Conservation (phyloP, 2,888 invertebrate genomes). For the Cyrtodaria siliqua region DNA sequence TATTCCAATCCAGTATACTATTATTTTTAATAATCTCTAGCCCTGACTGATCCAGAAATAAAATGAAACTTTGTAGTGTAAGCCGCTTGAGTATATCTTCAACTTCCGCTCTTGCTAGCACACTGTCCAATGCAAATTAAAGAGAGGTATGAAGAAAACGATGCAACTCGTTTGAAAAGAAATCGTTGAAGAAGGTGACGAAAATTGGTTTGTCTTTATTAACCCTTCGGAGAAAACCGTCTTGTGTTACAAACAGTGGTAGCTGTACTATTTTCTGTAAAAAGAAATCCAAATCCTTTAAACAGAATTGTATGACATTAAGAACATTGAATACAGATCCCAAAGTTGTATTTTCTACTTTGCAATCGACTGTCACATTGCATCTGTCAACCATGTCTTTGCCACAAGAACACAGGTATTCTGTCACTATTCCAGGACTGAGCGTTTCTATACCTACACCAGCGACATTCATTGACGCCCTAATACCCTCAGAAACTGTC, state of each 20-base stretch:
- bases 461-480: constrained; percentile 11
- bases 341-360: constrained; percentile 18
- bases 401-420: constrained; percentile 14
- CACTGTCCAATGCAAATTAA: no score
- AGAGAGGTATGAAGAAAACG: constrained; percentile 17
- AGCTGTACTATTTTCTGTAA: constrained; percentile 54
- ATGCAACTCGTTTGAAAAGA: constrained; percentile 19
- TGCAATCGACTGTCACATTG: background rate
- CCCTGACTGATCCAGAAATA: background rate
- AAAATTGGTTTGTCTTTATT: constrained; percentile 49
- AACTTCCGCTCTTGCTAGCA: background rate
- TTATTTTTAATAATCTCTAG: no score
- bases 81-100: background rate
- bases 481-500: constrained; percentile 1
- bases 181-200: constrained; percentile 31
- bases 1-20: no score
- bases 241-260: constrained; percentile 72
- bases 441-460: constrained; percentile 4
- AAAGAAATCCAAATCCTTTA: constrained; percentile 31
- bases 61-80: background rate
- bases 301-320: constrained; percentile 61
- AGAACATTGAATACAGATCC: constrained; percentile 7
- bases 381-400: background rate
- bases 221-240: constrained; percentile 59
- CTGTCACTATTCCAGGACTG: constrained; percentile 14